phyloP scores from a whole-genome alignment of 2,888 invertebrate species.

The Glyphotaelius pellucidus region DNA sequence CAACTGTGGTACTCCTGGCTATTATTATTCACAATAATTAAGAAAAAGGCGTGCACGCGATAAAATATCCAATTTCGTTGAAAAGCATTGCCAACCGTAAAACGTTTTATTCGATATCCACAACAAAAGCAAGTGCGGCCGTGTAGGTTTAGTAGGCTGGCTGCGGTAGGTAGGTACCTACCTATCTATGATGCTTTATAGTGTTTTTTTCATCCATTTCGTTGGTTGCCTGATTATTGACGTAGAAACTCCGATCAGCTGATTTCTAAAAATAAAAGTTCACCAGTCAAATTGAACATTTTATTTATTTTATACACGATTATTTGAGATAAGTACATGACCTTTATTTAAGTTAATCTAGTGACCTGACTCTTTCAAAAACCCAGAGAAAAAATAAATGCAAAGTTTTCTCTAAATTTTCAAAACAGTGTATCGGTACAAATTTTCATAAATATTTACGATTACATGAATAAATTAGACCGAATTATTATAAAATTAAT shows the following conservation, averaged over 20 bases:
- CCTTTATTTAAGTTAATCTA: not conserved
- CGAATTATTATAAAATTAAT: not conserved
- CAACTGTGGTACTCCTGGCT: no score
- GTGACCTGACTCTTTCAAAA: not conserved
- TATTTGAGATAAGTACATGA: not conserved
- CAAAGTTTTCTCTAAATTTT: not conserved
- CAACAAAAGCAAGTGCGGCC: not conserved
- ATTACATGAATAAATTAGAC: not conserved
- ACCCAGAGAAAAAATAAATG: not conserved
- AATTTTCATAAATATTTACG: not conserved
- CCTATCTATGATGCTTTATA: not conserved
- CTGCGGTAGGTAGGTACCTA: not conserved
- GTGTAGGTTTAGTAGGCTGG: not conserved
- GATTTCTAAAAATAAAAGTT: not conserved
- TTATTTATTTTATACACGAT: not conserved
- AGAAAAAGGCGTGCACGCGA: not conserved
- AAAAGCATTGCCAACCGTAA: not conserved
- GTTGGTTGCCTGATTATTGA: not conserved
- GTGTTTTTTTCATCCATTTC: not conserved
- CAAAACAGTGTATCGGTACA: not conserved
- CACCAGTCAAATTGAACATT: not conserved
- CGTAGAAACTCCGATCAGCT: not conserved
- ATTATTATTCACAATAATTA: no score
- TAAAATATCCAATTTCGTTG: not conserved
- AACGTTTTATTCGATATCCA: not conserved